A percentile compares a stretch with the other conserved stretches of the same genome.
phyloP scores from a whole-genome alignment of 2,888 invertebrate genomes.

The Lypha dubia region DNA sequence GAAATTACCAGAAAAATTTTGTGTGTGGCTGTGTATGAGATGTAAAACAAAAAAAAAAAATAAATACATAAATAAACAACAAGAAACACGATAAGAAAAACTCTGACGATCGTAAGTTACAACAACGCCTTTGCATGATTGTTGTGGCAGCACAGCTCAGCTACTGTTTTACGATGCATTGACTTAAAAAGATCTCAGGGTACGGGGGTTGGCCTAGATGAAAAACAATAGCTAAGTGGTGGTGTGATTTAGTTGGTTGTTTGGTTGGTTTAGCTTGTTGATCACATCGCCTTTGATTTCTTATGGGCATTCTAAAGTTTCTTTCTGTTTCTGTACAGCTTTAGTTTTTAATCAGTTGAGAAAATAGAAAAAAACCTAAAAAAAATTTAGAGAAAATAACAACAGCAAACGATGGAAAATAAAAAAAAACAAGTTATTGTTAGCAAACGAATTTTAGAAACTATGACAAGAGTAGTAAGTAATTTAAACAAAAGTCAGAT shows the following conservation, averaged over 20 bases:
- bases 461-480: neutral
- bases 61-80: no score
- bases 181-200: neutral
- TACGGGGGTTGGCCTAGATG: neutral
- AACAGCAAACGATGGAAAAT: slow-evolving; percentile 14
- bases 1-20: neutral
- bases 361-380: slow-evolving; percentile 34
- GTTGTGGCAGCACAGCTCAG: no score
- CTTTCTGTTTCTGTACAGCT: slow-evolving; percentile 43
- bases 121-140: slow-evolving; percentile 24
- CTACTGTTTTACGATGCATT: slow-evolving; percentile 30
- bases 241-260: slow-evolving; percentile 2
- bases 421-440: slow-evolving; percentile 32
- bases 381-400: slow-evolving; percentile 12
- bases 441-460: slow-evolving; percentile 30
- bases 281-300: slow-evolving; percentile 72
- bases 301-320: slow-evolving; percentile 73
- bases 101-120: slow-evolving; percentile 36
- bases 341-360: slow-evolving; percentile 54
- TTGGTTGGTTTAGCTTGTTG: slow-evolving; percentile 16
- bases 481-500: slow-evolving; percentile 29
- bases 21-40: neutral
- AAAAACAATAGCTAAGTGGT: neutral
- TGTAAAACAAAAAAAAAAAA: slow-evolving; percentile 26
- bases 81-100: slow-evolving; percentile 38